Evolutionary conservation across 1,140 invertebrate genomes (phyloP), one percentile per base, ranked within the genome.

Genomic region (Meloidogyne hapla): DNA sequence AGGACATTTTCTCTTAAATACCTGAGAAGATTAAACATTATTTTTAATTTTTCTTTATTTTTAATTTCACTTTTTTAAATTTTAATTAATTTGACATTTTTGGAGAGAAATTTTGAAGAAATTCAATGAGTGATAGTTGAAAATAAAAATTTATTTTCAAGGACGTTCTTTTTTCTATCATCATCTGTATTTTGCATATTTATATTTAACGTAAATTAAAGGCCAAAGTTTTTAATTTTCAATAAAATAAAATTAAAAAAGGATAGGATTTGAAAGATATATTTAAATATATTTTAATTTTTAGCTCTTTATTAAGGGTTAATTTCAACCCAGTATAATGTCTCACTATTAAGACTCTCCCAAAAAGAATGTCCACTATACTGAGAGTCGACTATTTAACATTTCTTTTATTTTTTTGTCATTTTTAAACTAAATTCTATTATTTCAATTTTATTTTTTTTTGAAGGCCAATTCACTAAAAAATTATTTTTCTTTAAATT

Each of bases 221-320:
- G 64, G 5, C 25, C 33, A 28, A 65, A 26, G 33, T 65, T 65
- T 65, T 38, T 28, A 38, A 18, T n/a, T 65, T n/a, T n/a, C n/a
- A n/a, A n/a, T n/a, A n/a, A 65, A 66, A 66, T 28, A 66, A 66
- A 33, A 66, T 38, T 66, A 9, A 6, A 28, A 28, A 66, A 66
- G 0, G 21, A 9, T 66, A 33, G 5, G 25, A 66, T 33, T 0
- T 6, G 9, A 8, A 33, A 33, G 33, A 33, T 33, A 33, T 33
- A 33, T 33, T 33, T 33, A 33, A 33, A 33, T 33, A 33, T 33
- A n/a, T n/a, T n/a, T n/a, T n/a, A n/a, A n/a, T n/a, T n/a, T n/a
- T n/a, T n/a, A n/a, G n/a, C n/a, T n/a, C n/a, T n/a, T n/a, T n/a
- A n/a, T n/a, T n/a, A n/a, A n/a, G n/a, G n/a, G n/a, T n/a, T n/a